A percentile compares a stretch with the other conserved stretches of the same genome.
phyloP scores from a whole-genome alignment of 2,888 invertebrate species.

The Tridacna crocea region DNA sequence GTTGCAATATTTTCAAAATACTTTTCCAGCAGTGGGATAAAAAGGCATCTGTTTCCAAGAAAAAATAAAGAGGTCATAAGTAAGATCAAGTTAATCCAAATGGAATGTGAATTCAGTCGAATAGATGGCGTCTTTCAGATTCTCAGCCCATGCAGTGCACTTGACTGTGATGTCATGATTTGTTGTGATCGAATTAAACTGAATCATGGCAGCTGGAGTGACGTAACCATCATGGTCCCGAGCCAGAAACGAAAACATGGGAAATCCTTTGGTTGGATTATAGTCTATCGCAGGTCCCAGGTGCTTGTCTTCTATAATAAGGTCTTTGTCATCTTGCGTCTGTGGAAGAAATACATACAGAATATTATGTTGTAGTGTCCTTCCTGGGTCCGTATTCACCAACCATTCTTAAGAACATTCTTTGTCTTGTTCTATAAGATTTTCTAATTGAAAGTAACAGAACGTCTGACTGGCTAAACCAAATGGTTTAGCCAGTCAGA shows the following conservation, averaged over 20 bases:
- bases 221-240: constrained; percentile 44
- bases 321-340: constrained; percentile 23
- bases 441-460: no score
- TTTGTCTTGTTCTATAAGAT: no score
- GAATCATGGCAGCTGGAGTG: constrained; percentile 67
- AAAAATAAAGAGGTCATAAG: no score
- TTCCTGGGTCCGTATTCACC: no score
- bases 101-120: constrained; percentile 56
- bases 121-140: constrained; percentile 60
- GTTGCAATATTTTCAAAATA: no score
- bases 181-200: constrained; percentile 61
- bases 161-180: constrained; percentile 53
- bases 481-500: no score
- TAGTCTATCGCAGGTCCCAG: constrained; percentile 44
- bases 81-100: background rate
- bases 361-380: no score
- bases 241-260: constrained; percentile 57
- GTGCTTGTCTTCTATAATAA: constrained; percentile 20
- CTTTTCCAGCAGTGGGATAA: no score
- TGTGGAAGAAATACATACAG: constrained; percentile 4
- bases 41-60: no score
- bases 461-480: no score
- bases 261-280: constrained; percentile 63
- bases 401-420: no score
- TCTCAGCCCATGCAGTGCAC: constrained; percentile 69